Percentiles rank a stretch among this genome's conserved stretches.
phyloP scores from a whole-genome alignment of 1,140 invertebrate genomes.

The Zaprionus capensis region DNA sequence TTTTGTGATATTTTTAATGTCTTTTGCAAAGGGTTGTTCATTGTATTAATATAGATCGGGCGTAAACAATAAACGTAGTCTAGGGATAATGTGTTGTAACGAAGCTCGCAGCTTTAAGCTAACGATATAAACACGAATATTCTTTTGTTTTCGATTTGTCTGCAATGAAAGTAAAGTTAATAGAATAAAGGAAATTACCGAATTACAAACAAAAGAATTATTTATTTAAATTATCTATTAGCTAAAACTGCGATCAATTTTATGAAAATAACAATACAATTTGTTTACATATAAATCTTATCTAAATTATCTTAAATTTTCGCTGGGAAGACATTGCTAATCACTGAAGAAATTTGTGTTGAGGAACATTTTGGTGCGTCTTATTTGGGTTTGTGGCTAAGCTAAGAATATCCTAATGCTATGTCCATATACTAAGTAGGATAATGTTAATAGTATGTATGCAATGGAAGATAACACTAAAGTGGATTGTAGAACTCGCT shows the following conservation, averaged over 20 bases:
- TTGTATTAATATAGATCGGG: neutral
- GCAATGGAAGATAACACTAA: neutral
- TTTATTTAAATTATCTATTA: slow-evolving; percentile 19
- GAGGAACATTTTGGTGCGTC: slow-evolving; percentile 40
- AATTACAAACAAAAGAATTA: slow-evolving; percentile 7
- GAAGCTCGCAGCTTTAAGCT: neutral
- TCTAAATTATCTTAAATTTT: slow-evolving; percentile 20
- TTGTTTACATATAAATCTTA: slow-evolving; percentile 12
- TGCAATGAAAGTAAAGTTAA: neutral
- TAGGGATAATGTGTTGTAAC: neutral
- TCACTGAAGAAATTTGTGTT: slow-evolving; percentile 54
- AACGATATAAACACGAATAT: neutral
- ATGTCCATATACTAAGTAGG: neutral
- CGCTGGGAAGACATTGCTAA: slow-evolving; percentile 67
- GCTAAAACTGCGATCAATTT: neutral
- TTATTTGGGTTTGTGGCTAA: slow-evolving; percentile 8
- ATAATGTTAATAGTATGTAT: neutral
- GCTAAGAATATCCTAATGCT: neutral
- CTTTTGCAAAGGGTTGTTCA: neutral
- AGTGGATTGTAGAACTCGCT: neutral
- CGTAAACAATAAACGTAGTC: neutral
- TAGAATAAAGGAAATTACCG: neutral
- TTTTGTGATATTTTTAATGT: neutral
- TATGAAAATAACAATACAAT: slow-evolving; percentile 18
- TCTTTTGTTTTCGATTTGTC: neutral